Base-by-base conservation (phyloP, 2,797 vertebrate genomes). In the Hypotaenidia okinawae region DNA sequence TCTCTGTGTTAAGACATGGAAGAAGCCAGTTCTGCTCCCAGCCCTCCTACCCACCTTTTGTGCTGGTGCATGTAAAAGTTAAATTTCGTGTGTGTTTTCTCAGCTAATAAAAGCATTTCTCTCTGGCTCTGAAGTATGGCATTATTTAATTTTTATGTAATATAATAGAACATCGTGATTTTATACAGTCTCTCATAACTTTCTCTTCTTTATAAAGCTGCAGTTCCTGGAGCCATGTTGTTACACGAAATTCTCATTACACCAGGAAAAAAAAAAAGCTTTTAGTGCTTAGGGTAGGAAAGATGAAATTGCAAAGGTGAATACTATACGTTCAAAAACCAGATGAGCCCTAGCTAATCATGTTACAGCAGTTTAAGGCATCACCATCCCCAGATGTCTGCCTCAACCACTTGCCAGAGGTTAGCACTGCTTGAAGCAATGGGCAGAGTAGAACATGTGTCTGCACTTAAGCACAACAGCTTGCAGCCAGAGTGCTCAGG, bases 141-240 rank as follows among this genome's bases (percentile, higher is more conserved):
- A 81, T 82, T 79, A 66, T 86, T 92, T 79, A 88, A 79, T 82
- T 91, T 91, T 90, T 77, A 90, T 41, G 33, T 58, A 80, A 89
- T 70, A 76, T 45, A 89, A 68, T 16, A 87, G 41, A 89, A 41
- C 22, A 47, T 28, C 9, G 18, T 72, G 43, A 81, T 76, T 86
- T 91, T 86, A 94, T 55, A 88, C 0, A 7, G 55, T 80, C 14
- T 62, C 37, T 73, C 74, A 16, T 81, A 91, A 88, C 63, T 89
- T 92, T 37, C 51, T 89, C 63, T 64, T 93, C 75, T 81, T 86
- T 27, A 52, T n/a, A 81, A 94, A 94, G 35, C 73, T 1, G 2
- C 43, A 84, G 79, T 14, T 91, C 58, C 55, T n/a, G 30, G 4
- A 93, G 39, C 35, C 49, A 58, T 25, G 35, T 47, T 51, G 39